A percentile compares a stretch with the other conserved stretches of the same genome.
Conservation (phyloP, 2,113 vertebrate species). For the Piprites chloris region DNA sequence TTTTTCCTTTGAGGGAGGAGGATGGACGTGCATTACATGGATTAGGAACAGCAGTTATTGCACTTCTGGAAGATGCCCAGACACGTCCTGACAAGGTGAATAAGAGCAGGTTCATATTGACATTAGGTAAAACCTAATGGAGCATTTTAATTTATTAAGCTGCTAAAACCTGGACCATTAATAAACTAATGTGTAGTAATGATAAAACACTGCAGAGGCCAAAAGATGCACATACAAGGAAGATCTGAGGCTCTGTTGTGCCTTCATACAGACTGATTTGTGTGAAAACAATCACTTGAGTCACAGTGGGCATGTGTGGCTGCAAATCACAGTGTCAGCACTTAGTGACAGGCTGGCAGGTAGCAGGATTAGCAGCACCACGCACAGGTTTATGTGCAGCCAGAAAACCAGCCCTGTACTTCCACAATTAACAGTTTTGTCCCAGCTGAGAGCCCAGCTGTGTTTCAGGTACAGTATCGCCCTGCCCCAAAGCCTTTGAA, state of each 20-base stretch:
- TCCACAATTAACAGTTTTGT: background rate
- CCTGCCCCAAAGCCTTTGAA: background rate
- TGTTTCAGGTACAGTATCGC: background rate
- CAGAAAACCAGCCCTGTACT: background rate
- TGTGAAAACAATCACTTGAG: background rate
- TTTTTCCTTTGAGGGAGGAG: background rate
- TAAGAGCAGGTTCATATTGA: background rate
- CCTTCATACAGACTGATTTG: background rate
- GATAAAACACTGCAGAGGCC: background rate
- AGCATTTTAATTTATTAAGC: background rate
- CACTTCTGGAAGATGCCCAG: background rate
- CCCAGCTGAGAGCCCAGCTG: background rate
- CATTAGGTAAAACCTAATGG: background rate
- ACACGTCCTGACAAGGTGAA: background rate
- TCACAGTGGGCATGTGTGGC: background rate
- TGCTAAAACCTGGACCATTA: background rate
- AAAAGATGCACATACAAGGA: background rate
- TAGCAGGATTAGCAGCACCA: background rate
- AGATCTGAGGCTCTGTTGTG: background rate
- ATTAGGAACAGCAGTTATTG: background rate
- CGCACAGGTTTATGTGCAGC: background rate
- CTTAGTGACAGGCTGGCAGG: background rate
- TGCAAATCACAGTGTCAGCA: background rate
- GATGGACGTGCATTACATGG: accelerated
- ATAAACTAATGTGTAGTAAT: accelerated